Percentiles rank a stretch among this genome's conserved stretches.
Conservation (phyloP, 2,888 invertebrate genomes). For the Hydraecia micacea region DNA sequence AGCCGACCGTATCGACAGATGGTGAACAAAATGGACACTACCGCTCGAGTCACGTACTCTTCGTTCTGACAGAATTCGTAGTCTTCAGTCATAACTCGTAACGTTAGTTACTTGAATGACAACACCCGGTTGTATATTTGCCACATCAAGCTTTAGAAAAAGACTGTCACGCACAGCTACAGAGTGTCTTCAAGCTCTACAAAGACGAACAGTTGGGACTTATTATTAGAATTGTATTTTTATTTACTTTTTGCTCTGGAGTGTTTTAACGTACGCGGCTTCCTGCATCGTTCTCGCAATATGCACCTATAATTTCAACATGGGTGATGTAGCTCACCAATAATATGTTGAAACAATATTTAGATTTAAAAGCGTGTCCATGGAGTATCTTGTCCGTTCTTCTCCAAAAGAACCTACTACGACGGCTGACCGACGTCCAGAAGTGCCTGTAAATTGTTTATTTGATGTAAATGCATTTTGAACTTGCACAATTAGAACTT, state of each 20-base stretch:
- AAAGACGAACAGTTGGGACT: background rate
- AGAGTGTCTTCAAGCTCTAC: background rate
- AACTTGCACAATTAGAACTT: too few species aligned
- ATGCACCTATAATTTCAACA: background rate
- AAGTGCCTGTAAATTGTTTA: too few species aligned
- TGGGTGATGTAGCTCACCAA: too few species aligned
- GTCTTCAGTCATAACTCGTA: background rate
- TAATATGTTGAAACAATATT: background rate
- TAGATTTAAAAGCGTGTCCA: background rate
- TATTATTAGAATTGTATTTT: background rate
- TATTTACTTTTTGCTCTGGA: background rate
- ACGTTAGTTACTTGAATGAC: background rate
- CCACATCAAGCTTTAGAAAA: background rate
- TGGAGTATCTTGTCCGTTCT: background rate
- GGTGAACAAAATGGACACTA: background rate
- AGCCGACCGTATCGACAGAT: background rate
- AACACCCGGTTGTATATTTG: background rate
- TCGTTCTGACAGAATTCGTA: background rate
- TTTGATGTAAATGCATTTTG: too few species aligned
- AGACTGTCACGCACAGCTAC: background rate
- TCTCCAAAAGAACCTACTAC: background rate
- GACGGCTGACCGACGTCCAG: too few species aligned
- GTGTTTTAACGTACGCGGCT: too few species aligned
- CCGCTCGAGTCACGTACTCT: constrained; percentile 11
- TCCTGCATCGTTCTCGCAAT: background rate